Conservation (phyloP, 37 sponge, comb jelly and placozoan species). For the Oopsacas minuta region DNA sequence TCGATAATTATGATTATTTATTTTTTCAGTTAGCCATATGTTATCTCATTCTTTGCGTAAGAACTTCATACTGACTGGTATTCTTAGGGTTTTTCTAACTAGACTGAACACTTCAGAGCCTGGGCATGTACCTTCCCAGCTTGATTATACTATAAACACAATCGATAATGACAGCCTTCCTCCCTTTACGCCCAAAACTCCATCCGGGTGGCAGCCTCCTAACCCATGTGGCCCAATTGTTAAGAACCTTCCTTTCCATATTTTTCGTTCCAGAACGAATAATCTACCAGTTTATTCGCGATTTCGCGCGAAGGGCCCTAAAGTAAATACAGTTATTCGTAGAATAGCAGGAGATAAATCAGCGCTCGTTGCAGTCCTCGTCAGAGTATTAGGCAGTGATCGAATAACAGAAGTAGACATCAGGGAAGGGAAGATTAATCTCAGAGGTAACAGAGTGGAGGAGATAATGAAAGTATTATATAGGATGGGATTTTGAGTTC, state of each 20-base stretch:
- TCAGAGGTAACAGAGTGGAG: background rate
- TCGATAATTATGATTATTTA: no score
- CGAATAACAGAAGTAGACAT: background rate
- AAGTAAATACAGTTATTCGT: background rate
- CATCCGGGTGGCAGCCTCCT: background rate
- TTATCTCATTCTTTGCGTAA: background rate
- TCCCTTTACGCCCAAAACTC: background rate
- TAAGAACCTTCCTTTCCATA: slow-evolving; percentile 10
- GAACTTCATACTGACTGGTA: background rate
- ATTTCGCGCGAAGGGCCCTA: background rate
- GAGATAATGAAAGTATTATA: background rate
- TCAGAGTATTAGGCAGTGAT: background rate
- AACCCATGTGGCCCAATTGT: background rate
- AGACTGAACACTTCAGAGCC: background rate
- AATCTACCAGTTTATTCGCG: background rate
- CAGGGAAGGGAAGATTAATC: background rate
- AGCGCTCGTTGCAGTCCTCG: background rate
- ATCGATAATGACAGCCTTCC: background rate
- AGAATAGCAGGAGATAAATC: background rate
- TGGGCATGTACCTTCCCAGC: background rate
- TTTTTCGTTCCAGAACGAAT: background rate
- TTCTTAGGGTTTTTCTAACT: background rate
- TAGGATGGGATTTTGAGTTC: background rate
- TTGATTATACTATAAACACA: background rate
- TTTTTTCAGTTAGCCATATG: no score